A percentile compares a stretch with the other conserved stretches of the same genome.
phyloP scores from a whole-genome alignment of 2,113 vertebrate species.

The Panthera tigris region DNA sequence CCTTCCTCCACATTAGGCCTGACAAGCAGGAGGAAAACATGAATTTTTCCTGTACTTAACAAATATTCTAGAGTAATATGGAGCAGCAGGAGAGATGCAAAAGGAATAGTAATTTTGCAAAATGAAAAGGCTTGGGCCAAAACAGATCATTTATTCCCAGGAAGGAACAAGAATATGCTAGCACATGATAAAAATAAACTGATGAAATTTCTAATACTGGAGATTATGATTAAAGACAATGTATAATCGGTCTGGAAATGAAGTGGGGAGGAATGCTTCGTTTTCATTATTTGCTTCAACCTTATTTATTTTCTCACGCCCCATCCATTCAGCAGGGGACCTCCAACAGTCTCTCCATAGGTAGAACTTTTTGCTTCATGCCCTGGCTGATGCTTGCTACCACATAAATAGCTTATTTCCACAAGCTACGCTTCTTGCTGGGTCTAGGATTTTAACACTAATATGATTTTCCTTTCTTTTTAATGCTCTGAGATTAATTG shows the following conservation, averaged over 20 bases:
- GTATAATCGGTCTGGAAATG: conserved; percentile 73
- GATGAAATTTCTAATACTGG: conserved; percentile 80
- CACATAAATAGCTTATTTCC: conserved; percentile 33
- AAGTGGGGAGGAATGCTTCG: conserved; percentile 71
- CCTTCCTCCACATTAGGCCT: conserved; percentile 74
- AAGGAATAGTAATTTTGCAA: conserved; percentile 84
- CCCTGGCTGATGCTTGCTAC: neutral
- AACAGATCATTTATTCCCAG: conserved; percentile 81
- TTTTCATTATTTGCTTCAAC: conserved; percentile 68
- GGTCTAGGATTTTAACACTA: conserved; percentile 32
- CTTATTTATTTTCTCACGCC: conserved; percentile 56
- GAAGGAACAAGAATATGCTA: conserved; percentile 81
- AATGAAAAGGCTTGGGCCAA: conserved; percentile 81
- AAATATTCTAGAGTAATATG: conserved; percentile 81
- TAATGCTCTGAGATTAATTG: conserved; percentile 48
- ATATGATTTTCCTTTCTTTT: conserved; percentile 64
- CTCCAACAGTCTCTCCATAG: conserved; percentile 35
- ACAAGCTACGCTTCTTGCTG: neutral
- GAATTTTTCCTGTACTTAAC: conserved; percentile 83
- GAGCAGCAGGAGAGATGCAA: conserved; percentile 83
- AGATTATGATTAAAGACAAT: conserved; percentile 80
- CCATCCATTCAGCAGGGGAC: conserved; percentile 31
- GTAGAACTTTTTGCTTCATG: neutral
- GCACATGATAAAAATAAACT: conserved; percentile 82
- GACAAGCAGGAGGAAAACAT: conserved; percentile 77